A percentile compares a stretch with the other conserved stretches of the same genome.
phyloP scores from a whole-genome alignment of 2,113 vertebrate species.

The Nibea coibor region DNA sequence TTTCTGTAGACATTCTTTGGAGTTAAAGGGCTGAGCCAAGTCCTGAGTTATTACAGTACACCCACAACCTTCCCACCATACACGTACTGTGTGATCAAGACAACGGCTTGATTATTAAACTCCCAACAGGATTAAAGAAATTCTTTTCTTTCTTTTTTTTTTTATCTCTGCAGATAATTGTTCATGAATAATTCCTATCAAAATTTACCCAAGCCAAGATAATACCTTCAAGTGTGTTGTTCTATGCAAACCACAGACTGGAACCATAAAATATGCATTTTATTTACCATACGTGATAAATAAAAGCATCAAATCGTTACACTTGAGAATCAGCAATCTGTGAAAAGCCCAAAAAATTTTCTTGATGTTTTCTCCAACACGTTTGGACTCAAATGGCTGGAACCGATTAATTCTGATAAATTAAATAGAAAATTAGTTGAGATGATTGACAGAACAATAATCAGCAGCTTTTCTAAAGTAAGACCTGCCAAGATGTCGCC shows the following conservation, averaged over 20 bases:
- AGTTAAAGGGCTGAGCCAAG: neutral
- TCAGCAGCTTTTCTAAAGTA: neutral
- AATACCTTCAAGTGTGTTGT: neutral
- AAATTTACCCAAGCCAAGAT: neutral
- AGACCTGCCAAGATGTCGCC: neutral
- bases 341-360: neutral
- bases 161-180: neutral
- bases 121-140: neutral
- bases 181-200: neutral
- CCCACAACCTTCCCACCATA: conserved; percentile 2
- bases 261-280: too few relatives aligned
- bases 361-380: neutral
- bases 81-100: neutral
- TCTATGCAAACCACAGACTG: neutral
- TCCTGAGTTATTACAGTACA: conserved; percentile 8
- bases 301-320: neutral
- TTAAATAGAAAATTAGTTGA: too few relatives aligned
- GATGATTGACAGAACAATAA: neutral
- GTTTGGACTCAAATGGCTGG: neutral
- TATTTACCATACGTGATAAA: neutral
- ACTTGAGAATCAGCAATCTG: neutral
- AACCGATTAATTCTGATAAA: neutral
- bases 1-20: conserved; percentile 7
- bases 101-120: neutral
- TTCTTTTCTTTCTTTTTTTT: too few relatives aligned